A percentile compares a stretch with the other conserved stretches of the same genome.
Evolutionary conservation across 2,888 invertebrate genomes (phyloP).

Genomic region (Thymelicus sylvestris): DNA sequence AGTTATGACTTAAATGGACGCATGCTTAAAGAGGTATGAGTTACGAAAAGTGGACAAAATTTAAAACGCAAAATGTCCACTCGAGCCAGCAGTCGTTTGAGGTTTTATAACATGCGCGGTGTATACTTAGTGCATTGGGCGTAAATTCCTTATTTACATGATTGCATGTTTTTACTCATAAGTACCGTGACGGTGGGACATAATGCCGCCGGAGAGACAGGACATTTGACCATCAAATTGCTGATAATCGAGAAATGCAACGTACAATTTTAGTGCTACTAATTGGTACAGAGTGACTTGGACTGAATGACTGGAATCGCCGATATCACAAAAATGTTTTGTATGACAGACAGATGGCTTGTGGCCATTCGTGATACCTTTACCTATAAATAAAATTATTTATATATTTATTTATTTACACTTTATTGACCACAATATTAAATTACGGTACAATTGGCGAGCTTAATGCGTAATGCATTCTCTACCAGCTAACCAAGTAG

Average conservation of each 20-base stretch:
- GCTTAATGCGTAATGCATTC: no score
- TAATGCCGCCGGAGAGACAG: slow-evolving; percentile 47
- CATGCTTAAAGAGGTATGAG: not conserved
- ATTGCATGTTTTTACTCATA: slow-evolving; percentile 68
- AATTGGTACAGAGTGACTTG: slow-evolving; percentile 22
- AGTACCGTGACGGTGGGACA: slow-evolving; percentile 65
- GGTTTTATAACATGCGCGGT: slow-evolving; percentile 24
- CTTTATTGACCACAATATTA: no score
- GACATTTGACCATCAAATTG: slow-evolving; percentile 65
- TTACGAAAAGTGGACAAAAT: slow-evolving; percentile 7
- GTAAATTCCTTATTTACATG: slow-evolving; percentile 59
- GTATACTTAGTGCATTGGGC: slow-evolving; percentile 35
- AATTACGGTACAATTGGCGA: no score
- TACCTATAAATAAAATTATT: not conserved
- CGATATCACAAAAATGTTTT: slow-evolving; percentile 16
- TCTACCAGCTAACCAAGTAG: no score
- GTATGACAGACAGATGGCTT: slow-evolving; percentile 4
- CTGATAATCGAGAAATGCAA: slow-evolving; percentile 49
- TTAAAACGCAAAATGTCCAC: slow-evolving; percentile 5
- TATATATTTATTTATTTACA: no score
- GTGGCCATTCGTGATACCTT: not conserved
- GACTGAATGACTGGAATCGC: slow-evolving; percentile 45
- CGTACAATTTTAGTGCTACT: slow-evolving; percentile 54
- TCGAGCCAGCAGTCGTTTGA: slow-evolving; percentile 15
- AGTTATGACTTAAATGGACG: slow-evolving; percentile 2